A percentile compares a stretch with the other conserved stretches of the same genome.
phyloP scores from a whole-genome alignment of 2,888 invertebrate species.

The Microctonus hyperodae region DNA sequence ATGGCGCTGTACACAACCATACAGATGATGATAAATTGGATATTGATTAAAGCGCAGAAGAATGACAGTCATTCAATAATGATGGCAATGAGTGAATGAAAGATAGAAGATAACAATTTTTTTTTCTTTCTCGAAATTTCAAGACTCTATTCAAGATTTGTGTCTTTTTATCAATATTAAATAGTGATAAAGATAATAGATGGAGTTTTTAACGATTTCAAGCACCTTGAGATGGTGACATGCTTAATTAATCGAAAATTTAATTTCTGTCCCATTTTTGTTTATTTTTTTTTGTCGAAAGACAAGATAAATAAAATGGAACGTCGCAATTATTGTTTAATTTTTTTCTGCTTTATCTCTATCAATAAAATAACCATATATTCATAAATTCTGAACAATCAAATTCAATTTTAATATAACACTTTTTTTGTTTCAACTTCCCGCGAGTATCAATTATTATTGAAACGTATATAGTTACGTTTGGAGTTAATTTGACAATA shows the following conservation, averaged over 20 bases:
- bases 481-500: not conserved
- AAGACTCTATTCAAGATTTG: not conserved
- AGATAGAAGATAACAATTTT: not conserved
- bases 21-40: not conserved
- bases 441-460: not conserved
- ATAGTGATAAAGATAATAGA: not conserved
- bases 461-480: not conserved
- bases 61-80: conserved; percentile 8
- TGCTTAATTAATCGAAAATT: not conserved
- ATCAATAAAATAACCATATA: conserved; percentile 54
- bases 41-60: not conserved
- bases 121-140: not conserved
- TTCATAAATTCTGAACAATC: conserved; percentile 64
- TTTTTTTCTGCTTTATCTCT: conserved; percentile 29
- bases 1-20: not conserved
- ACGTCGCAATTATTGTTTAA: not conserved
- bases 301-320: not conserved
- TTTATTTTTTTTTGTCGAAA: no score
- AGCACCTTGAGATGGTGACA: not conserved
- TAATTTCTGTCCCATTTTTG: not conserved
- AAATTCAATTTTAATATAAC: conserved; percentile 63
- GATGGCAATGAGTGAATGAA: not conserved
- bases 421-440: conserved; percentile 33
- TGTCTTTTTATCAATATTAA: not conserved
- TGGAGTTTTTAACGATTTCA: not conserved